phyloP scores from a whole-genome alignment of 2,113 vertebrate species.

The Pituophis catenifer region DNA sequence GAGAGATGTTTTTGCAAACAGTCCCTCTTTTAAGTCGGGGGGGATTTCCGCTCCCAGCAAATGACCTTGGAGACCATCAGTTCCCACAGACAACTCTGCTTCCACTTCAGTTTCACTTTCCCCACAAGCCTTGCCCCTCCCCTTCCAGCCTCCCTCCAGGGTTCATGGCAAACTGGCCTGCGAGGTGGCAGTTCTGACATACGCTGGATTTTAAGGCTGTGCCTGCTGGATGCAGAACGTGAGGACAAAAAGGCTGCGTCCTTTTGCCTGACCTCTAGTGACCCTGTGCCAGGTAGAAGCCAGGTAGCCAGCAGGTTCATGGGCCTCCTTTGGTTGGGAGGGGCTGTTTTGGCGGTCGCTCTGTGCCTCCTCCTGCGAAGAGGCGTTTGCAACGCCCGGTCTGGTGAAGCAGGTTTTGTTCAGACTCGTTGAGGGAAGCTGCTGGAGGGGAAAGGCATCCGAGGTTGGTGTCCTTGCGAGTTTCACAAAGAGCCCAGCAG shows the following conservation, averaged over 20 bases:
- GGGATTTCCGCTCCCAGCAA: neutral
- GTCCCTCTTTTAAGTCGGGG: no score
- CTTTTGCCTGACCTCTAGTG: neutral
- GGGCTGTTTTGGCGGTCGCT: fast-evolving
- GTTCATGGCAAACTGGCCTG: no score
- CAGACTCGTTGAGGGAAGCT: no score
- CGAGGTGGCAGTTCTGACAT: neutral
- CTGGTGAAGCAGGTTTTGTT: neutral
- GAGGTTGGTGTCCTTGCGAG: neutral
- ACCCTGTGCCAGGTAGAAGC: neutral
- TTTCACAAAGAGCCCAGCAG: neutral
- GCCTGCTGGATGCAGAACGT: no score
- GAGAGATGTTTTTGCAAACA: neutral
- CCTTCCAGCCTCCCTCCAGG: no score
- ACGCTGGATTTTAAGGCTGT: neutral
- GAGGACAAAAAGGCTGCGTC: neutral
- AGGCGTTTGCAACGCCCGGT: neutral
- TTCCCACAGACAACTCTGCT: neutral
- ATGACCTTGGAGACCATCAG: neutral
- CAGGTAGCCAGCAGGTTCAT: no score
- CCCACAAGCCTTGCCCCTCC: no score
- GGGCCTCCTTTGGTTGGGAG: neutral
- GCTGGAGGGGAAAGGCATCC: neutral
- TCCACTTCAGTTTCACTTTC: neutral
- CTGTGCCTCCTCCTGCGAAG: fast-evolving